Evolutionary conservation across 1,140 invertebrate species (phyloP).

Genomic region (Vanessa tameamea): DNA sequence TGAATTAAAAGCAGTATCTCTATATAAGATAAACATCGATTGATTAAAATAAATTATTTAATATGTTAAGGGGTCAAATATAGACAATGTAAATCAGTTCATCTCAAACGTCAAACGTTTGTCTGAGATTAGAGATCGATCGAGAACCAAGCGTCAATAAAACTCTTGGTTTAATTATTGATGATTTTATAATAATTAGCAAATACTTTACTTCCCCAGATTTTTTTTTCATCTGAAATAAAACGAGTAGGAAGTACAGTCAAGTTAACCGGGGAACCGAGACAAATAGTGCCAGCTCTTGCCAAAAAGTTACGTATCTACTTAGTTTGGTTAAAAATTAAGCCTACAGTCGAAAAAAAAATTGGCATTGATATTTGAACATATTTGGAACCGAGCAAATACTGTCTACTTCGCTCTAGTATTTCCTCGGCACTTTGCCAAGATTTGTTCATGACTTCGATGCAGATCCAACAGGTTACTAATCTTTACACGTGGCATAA

Average conservation of each 20-base stretch:
- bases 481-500: neutral
- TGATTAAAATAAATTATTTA: no score
- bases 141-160: no score
- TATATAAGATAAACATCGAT: no score
- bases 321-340: slow-evolving; percentile 4
- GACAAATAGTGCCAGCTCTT: neutral
- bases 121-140: no score
- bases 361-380: neutral
- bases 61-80: no score
- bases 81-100: no score
- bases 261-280: neutral
- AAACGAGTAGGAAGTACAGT: neutral
- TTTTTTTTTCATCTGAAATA: neutral
- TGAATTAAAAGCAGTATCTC: no score
- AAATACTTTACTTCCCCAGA: no score
- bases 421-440: neutral
- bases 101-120: no score
- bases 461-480: neutral
- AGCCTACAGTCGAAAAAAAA: neutral
- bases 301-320: neutral
- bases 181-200: no score
- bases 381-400: neutral
- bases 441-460: neutral
- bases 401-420: neutral
- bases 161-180: no score